phyloP scores from a whole-genome alignment of 2,113 vertebrate genomes.

The Entomyzon cyanotis region DNA sequence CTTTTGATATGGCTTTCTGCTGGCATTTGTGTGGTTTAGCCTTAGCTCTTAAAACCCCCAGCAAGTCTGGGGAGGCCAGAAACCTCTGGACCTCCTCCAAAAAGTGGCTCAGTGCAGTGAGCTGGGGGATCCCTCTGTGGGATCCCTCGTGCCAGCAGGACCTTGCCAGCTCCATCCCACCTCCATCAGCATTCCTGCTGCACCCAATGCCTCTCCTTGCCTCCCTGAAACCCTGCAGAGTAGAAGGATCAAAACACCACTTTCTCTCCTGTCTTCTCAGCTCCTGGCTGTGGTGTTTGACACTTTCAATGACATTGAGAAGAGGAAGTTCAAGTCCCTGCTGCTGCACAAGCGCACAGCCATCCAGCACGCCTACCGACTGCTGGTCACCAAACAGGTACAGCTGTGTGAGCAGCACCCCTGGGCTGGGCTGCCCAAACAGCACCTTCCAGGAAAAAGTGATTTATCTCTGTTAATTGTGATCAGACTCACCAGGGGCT shows the following conservation, averaged over 20 bases:
- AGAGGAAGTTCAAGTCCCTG: conserved; percentile 96
- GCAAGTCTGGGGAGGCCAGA: background rate
- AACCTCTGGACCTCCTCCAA: background rate
- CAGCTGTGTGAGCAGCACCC: background rate
- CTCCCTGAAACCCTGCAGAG: background rate
- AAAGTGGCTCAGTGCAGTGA: background rate
- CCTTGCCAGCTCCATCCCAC: accelerated
- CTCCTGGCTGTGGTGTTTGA: conserved; percentile 97
- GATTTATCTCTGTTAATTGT: background rate
- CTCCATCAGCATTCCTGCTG: background rate
- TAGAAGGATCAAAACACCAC: background rate
- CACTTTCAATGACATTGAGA: conserved; percentile 96
- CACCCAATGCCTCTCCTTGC: background rate
- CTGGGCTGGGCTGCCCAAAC: background rate
- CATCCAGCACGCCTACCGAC: conserved; percentile 88
- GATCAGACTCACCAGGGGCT: background rate
- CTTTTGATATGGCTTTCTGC: background rate
- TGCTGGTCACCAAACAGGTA: conserved; percentile 90
- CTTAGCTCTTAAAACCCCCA: background rate
- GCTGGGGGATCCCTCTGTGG: background rate
- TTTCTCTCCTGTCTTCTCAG: conserved; percentile 50
- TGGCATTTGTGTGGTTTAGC: background rate
- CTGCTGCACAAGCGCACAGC: conserved; percentile 93
- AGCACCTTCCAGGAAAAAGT: background rate
- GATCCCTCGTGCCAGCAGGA: accelerated